Conservation (phyloP, 2,797 vertebrate genomes). For the Protosalanx chinensis region DNA sequence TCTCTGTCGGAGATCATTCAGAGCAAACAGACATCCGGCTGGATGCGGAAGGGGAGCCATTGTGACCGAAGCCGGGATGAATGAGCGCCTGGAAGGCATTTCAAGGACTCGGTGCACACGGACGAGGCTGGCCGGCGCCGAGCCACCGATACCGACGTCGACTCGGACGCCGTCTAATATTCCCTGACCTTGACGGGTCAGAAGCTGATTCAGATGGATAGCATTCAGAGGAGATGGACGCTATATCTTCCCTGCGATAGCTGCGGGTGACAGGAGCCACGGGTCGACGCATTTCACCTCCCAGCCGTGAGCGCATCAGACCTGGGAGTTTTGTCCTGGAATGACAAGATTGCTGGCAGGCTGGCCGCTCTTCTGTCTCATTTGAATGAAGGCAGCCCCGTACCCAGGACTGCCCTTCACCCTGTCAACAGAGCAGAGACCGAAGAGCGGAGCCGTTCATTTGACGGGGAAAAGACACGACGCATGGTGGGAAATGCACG, state of each 20-base stretch:
- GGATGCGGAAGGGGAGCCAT: background rate
- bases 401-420: too few species aligned
- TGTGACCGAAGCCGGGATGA: slow-evolving; percentile 19
- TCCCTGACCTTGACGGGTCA: slow-evolving; percentile 6
- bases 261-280: slow-evolving; percentile 44
- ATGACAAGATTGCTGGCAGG: slow-evolving; percentile 16
- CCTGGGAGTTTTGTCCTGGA: slow-evolving; percentile 15
- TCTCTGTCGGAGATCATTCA: slow-evolving; percentile 29
- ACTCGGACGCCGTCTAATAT: slow-evolving; percentile 6
- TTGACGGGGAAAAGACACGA: background rate
- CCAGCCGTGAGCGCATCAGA: slow-evolving; percentile 52
- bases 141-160: slow-evolving; percentile 9
- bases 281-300: slow-evolving; percentile 50
- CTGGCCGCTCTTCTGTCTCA: slow-evolving; percentile 25
- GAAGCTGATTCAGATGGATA: slow-evolving; percentile 51
- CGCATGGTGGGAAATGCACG: background rate
- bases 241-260: slow-evolving; percentile 42
- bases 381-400: background rate
- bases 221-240: slow-evolving; percentile 41
- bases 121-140: background rate
- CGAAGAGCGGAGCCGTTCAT: background rate
- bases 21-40: slow-evolving; percentile 17
- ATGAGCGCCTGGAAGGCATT: slow-evolving; percentile 22
- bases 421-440: background rate
- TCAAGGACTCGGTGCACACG: slow-evolving; percentile 18